Evolutionary conservation across 2,888 invertebrate genomes (phyloP), one percentile per base, ranked within the genome.

Genomic region (Notodonta ziczac): DNA sequence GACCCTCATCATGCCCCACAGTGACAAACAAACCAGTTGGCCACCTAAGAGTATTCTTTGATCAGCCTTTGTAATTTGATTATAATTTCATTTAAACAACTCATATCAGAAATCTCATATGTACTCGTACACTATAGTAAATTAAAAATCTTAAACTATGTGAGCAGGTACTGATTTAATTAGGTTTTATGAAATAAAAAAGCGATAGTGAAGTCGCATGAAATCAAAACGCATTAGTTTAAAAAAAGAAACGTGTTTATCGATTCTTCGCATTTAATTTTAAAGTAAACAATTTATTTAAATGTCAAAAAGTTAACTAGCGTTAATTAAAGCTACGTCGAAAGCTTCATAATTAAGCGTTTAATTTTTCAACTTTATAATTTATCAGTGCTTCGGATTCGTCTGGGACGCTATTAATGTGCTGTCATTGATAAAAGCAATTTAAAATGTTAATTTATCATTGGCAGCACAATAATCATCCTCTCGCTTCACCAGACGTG

Each of bases 361-460:
- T 80, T 71, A 75, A 58, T 61, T 70, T 72, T 67, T 69, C 63
- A 51, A 59, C 64, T 57, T 59, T 57, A 71, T 64, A 69, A 66
- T 75, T 74, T 67, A 78, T 82, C 78, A 91, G 92, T 92, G 92
- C 91, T 87, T 86, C 79, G 88, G 91, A 87, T 91, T 93, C 86
- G 87, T 89, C 89, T 83, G 92, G 93, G 91, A 91, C 89, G 70
- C 78, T 81, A 79, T 82, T 83, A 74, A 77, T 72, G 78, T 76
- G 77, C 78, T 76, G 82, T 82, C 87, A 84, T 78, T 83, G 84
- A 83, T 82, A 85, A 88, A 85, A 74, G 69, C 73, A 52, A 66
- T 71, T 61, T 62, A 60, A 60, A 69, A 68, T 65, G 67, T 70
- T 67, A 60, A 74, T 85, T 90, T 84, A 87, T 85, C 84, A 85